Evolutionary conservation across 2,797 vertebrate species (phyloP), one percentile per base, ranked within the genome.

Genomic region (Alectoris magna): DNA sequence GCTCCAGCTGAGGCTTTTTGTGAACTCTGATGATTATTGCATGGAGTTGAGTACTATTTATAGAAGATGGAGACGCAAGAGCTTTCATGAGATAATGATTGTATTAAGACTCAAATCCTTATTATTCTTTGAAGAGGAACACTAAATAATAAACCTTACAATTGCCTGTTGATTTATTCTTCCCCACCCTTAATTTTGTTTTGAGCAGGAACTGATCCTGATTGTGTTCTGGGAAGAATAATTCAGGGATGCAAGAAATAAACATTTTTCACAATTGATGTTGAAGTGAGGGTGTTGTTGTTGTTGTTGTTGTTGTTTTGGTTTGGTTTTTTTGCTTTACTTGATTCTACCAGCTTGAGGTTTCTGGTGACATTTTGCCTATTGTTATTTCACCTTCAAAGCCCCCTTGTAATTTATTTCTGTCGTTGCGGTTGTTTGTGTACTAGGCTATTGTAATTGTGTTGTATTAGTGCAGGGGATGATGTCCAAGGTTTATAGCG

Each of bases 1-100:
- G 48, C n/a, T 94, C 55, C 79, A 94, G 62, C 64, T 88, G 63
- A 84, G 69, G 18, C n/a, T 89, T 89, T 90, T 86, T 84, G 16
- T 62, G 27, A 80, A 38, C 48, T 86, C 56, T 34, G 77, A 64
- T 62, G 51, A 48, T 49, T 88, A 48, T 77, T 91, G 93, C 77
- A 81, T 86, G 68, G 27, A 86, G 49, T 82, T 44, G 76, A 67
- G 55, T 55, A 76, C 43, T 58, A 27, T 82, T 93, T 93, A 55
- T 44, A 51, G 43, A 84, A 48, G 27, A 90, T 31, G 18, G 51
- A 86, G 43, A 93, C 23, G 48, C 29, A 95, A 80, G 83, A 90
- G 18, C 70, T 93, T 88, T 71, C 70, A 55, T 80, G 84, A 95
- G 49, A 38, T 84, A 78, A 69, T 79, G 34, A 51, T 39, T 66